Conservation (phyloP, 2,113 vertebrate species). For the Acrocephalus arundinaceus region DNA sequence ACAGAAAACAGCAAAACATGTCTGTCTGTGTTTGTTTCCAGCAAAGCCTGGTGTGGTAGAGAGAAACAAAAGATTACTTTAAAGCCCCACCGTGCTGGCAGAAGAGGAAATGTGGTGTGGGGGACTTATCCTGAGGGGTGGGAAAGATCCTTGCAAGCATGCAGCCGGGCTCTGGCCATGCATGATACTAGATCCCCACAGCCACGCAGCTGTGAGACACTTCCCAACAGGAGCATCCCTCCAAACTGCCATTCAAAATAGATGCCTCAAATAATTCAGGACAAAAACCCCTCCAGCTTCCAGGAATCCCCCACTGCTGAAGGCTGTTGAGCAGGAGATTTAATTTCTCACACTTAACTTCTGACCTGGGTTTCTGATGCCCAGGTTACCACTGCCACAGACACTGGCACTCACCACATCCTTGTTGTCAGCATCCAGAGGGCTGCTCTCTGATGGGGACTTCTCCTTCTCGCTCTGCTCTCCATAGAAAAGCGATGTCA, state of each 20-base stretch:
- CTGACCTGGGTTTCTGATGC: not conserved
- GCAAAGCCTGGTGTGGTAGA: not conserved
- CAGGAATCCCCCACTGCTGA: not conserved
- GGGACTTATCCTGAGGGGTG: not conserved
- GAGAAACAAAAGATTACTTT: not conserved
- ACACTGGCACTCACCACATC: conserved; percentile 82
- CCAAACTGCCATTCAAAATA: not conserved
- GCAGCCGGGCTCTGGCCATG: not conserved
- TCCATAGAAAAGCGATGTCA: conserved; percentile 94
- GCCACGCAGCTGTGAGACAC: not conserved
- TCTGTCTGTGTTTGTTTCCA: not conserved
- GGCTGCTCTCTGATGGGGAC: conserved; percentile 89
- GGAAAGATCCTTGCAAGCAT: not conserved
- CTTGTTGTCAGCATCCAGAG: conserved; percentile 85
- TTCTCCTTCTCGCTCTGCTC: conserved; percentile 96
- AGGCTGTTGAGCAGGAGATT: not conserved
- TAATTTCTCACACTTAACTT: not conserved
- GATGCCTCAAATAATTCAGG: not conserved
- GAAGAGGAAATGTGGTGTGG: not conserved
- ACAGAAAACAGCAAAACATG: not conserved
- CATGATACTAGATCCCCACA: not conserved
- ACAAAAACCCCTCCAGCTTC: not conserved
- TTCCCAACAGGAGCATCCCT: not conserved
- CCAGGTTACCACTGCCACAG: no score
- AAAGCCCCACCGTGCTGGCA: not conserved